Conservation (phyloP, 2,797 vertebrate genomes). For the Glossophaga mutica region DNA sequence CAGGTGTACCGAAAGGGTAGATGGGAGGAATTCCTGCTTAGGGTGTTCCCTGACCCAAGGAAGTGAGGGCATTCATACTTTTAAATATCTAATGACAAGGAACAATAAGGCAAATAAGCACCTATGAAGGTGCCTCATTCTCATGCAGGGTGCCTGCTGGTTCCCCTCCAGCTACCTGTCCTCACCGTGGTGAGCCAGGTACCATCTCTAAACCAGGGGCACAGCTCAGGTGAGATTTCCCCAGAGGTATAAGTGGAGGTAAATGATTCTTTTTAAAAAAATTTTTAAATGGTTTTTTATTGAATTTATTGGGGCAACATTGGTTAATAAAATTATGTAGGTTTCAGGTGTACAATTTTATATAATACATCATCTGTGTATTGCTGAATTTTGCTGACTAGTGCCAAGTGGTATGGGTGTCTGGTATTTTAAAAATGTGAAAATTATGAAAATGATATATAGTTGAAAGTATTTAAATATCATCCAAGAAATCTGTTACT, state of each 20-base stretch:
- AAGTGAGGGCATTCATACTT: not conserved
- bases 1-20: not conserved
- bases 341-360: not conserved
- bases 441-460: not conserved
- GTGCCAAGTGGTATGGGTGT: not conserved
- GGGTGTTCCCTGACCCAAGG: not conserved
- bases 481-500: not conserved
- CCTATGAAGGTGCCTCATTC: not conserved
- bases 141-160: not conserved
- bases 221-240: not conserved
- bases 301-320: not conserved
- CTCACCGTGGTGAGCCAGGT: not conserved
- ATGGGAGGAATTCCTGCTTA: not conserved
- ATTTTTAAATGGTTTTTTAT: too few relatives aligned
- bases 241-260: not conserved
- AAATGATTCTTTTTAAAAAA: not conserved
- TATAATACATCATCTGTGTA: not conserved
- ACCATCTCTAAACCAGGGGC: not conserved
- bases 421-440: conserved; percentile 3
- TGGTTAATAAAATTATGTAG: not conserved
- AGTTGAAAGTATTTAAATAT: conserved; percentile 25
- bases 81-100: not conserved
- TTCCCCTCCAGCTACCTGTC: not conserved
- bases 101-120: not conserved
- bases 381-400: not conserved